Evolutionary conservation across 2,113 vertebrate species (phyloP), one percentile per base, ranked within the genome.

Genomic region (Xenopus borealis): DNA sequence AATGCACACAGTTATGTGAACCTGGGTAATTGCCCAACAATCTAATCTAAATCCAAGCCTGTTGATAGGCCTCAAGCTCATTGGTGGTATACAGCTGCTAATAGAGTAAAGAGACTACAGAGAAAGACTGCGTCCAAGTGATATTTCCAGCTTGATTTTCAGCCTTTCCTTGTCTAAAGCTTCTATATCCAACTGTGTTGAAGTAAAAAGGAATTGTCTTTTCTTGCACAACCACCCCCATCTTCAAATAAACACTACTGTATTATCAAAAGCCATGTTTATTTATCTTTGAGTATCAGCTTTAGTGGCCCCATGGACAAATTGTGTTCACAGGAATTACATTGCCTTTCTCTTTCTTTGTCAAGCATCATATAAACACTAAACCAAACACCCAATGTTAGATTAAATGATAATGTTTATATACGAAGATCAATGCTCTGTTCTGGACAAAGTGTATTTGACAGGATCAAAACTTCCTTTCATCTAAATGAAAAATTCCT

Each of bases 251-350:
- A 76, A 76, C 58, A 76, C 45, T 67, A 23, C 16, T 47, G 19
- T 67, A 75, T 59, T 69, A 62, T 66, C 46, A 44, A 76, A 75
- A 76, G 66, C 27, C 68, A 13, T 76, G 66, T 76, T 76, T 76
- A 76, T 76, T 69, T 76, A 76, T 68, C 44, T 27, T 17, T 33
- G 47, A 69, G 46, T 69, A 53, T 62, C 73, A 53, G 45, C 23
- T 59, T 40, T 44, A 20, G 11, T 16, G 12, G 73, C 69, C 23
- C 59, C 73, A 44, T 27, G 58, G 73, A 66, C 27, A 62, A 40
- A 4, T 11, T 55, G 58, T 69, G 69, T 69, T 66, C 58, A 23
- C 73, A 50, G 73, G 66, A 58, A 69, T 69, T 69, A 76, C 63
- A 62, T 69, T 69, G 69, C 69, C 66, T 69, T 63, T 76, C 12